These are phyloP conservation scores for Turritopsis dohrnii DNA, from an alignment of 30 jellyfish, hydroid and myxozoan species.

Conservation along the genomic window DNA sequence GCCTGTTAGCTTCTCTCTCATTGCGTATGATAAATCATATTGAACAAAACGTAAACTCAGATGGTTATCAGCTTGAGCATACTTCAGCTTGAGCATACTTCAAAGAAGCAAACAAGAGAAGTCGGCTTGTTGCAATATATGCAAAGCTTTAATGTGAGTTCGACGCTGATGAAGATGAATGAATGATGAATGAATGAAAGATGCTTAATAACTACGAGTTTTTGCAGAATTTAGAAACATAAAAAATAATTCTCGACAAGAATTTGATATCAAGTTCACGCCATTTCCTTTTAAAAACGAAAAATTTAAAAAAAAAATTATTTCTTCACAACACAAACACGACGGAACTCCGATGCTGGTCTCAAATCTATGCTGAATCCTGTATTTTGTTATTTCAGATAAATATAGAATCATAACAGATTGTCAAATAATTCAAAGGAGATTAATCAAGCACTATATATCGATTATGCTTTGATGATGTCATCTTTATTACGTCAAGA, in stretches of 20 bases:
- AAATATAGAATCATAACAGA: not conserved
- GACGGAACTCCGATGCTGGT: no score
- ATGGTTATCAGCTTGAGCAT: not conserved
- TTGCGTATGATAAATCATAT: not conserved
- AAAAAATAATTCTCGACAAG: no score
- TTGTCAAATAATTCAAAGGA: not conserved
- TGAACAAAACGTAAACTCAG: not conserved
- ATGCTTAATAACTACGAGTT: no score
- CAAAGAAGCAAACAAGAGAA: not conserved
- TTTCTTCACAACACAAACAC: no score
- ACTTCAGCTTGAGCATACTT: not conserved
- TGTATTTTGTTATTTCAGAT: no score
- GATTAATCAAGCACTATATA: not conserved
- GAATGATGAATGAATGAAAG: not conserved
- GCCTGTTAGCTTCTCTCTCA: not conserved
- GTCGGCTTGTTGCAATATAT: no score
- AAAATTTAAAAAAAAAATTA: no score
- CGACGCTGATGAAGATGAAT: not conserved
- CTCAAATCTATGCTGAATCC: no score
- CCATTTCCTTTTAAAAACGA: no score
- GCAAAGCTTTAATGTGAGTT: no score
- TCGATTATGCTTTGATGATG: not conserved
- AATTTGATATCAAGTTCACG: no score
- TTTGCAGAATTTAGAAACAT: no score
- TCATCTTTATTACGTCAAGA: not conserved